These are phyloP conservation scores for Sebastiscus albofasciatus DNA, from an alignment of 2,797 vertebrate genomes.

Conservation along the genomic window DNA sequence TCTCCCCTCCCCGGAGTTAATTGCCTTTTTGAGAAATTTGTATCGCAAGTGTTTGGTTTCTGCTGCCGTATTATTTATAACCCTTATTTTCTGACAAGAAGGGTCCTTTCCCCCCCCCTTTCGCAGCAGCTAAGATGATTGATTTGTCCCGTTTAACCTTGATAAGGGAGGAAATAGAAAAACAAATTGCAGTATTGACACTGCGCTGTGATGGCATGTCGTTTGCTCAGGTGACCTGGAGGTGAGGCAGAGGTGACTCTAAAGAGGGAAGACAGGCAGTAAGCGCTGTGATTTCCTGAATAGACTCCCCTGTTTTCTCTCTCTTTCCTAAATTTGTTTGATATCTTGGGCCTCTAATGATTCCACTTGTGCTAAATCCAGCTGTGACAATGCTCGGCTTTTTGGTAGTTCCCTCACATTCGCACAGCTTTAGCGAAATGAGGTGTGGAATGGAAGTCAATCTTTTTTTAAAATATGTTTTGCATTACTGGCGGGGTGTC, in stretches of 20 bases:
- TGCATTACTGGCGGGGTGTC: slow-evolving; percentile 43
- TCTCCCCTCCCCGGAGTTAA: slow-evolving; percentile 69
- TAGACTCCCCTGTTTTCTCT: slow-evolving; percentile 29
- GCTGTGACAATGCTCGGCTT: slow-evolving; percentile 21
- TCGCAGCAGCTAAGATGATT: slow-evolving; percentile 79
- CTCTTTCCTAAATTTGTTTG: slow-evolving; percentile 13
- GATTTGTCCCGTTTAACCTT: slow-evolving; percentile 87
- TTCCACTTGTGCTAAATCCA: slow-evolving; percentile 15
- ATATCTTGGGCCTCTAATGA: slow-evolving; percentile 11
- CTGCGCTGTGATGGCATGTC: slow-evolving; percentile 76
- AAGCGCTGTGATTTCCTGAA: slow-evolving; percentile 34
- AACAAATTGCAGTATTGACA: slow-evolving; percentile 86
- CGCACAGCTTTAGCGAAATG: slow-evolving; percentile 38
- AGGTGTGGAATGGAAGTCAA: slow-evolving; percentile 50
- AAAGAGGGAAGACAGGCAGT: slow-evolving; percentile 40
- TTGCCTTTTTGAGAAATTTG: slow-evolving; percentile 82
- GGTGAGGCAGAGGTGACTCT: slow-evolving; percentile 78
- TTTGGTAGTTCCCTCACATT: slow-evolving; percentile 43
- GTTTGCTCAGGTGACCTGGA: slow-evolving; percentile 79
- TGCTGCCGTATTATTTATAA: slow-evolving; percentile 78
- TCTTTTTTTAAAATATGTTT: slow-evolving; percentile 48
- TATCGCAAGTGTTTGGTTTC: slow-evolving; percentile 78
- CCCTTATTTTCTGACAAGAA: slow-evolving; percentile 76
- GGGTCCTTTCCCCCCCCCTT: slow-evolving; percentile 36
- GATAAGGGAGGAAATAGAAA: slow-evolving; percentile 84